A percentile compares a stretch with the other conserved stretches of the same genome.
These are phyloP conservation scores for Pantelozetes paolii DNA, from an alignment of 2,888 invertebrate genomes.

Conservation along the genomic window DNA sequence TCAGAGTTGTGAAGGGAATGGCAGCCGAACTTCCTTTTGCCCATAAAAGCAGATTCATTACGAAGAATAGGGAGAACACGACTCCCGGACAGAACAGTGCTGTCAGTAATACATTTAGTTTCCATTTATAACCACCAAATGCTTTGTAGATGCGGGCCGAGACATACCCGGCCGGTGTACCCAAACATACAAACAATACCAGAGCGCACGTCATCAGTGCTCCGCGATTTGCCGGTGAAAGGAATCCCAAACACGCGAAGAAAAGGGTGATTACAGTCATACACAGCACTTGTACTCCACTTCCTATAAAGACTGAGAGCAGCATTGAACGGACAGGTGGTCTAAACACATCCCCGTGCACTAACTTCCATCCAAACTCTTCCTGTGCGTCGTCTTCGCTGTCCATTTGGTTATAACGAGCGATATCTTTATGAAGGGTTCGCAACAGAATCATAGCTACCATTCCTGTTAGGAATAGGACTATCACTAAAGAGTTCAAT, in stretches of 20 bases:
- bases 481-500: slow-evolving; percentile 90
- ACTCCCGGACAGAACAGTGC: slow-evolving; percentile 94
- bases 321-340: slow-evolving; percentile 85
- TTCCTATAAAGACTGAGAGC: slow-evolving; percentile 89
- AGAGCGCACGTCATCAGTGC: slow-evolving; percentile 97
- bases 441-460: slow-evolving; percentile 97
- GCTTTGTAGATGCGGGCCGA: slow-evolving; percentile 95
- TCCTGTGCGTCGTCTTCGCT: slow-evolving; percentile 73
- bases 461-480: slow-evolving; percentile 89
- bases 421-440: slow-evolving; percentile 96
- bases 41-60: slow-evolving; percentile 95
- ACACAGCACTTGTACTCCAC: slow-evolving; percentile 90
- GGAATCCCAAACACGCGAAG: slow-evolving; percentile 97
- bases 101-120: slow-evolving; percentile 91
- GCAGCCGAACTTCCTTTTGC: slow-evolving; percentile 92
- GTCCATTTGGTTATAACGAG: slow-evolving; percentile 85
- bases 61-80: slow-evolving; percentile 93
- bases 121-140: slow-evolving; percentile 98
- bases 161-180: slow-evolving; percentile 93
- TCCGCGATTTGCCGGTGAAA: slow-evolving; percentile 97
- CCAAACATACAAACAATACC: slow-evolving; percentile 88
- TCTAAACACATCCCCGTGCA: slow-evolving; percentile 63
- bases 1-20: slow-evolving; percentile 90
- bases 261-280: slow-evolving; percentile 91
- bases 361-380: slow-evolving; percentile 66